Conservation (phyloP, 2,797 vertebrate genomes). For the Coregonus sp. region DNA sequence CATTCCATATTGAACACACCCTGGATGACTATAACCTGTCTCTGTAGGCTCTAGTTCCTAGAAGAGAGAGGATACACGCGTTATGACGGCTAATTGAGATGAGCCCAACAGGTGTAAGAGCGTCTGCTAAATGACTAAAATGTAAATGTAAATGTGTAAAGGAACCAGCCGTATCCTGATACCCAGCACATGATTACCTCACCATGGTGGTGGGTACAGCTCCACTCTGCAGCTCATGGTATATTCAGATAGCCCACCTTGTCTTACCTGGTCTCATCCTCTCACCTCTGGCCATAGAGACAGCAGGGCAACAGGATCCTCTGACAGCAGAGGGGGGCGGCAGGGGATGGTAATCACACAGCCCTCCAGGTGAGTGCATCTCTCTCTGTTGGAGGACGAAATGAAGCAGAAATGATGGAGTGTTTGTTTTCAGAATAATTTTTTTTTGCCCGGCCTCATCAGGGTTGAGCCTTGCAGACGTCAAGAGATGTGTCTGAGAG, state of each 20-base stretch:
- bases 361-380: slow-evolving; percentile 84
- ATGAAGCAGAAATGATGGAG: slow-evolving; percentile 88
- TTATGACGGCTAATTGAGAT: slow-evolving; percentile 47
- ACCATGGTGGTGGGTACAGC: slow-evolving; percentile 7
- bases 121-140: too few relatives aligned
- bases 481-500: neutral
- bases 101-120: slow-evolving; percentile 53
- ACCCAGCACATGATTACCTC: slow-evolving; percentile 44
- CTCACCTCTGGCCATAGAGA: slow-evolving; percentile 67
- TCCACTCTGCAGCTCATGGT: slow-evolving; percentile 31
- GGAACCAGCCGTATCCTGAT: slow-evolving; percentile 35
- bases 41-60: slow-evolving; percentile 1
- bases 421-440: slow-evolving; percentile 88
- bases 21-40: slow-evolving; percentile 18
- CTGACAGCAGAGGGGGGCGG: slow-evolving; percentile 62
- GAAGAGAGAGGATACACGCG: neutral
- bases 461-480: slow-evolving; percentile 48
- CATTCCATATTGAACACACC: slow-evolving; percentile 34
- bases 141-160: too few relatives aligned
- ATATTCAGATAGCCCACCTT: slow-evolving; percentile 31
- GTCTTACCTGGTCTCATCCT: slow-evolving; percentile 54
- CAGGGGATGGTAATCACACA: slow-evolving; percentile 76
- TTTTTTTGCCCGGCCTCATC: slow-evolving; percentile 73
- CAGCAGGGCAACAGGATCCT: slow-evolving; percentile 69
- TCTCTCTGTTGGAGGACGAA: slow-evolving; percentile 80